phyloP scores from a whole-genome alignment of 2,888 invertebrate genomes.

The Antheraea yamamai region DNA sequence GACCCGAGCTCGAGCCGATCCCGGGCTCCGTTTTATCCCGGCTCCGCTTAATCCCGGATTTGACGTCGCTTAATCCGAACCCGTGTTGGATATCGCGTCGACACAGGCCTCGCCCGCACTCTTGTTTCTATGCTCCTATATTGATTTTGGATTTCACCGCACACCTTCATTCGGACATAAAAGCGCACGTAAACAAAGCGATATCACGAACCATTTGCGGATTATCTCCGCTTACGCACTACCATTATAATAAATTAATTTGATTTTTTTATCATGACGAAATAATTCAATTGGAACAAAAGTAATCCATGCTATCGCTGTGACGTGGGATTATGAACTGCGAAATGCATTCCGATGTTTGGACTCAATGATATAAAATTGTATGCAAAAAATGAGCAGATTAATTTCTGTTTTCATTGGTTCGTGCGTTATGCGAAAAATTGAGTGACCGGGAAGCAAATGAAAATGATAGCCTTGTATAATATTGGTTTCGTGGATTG shows the following conservation, averaged over 20 bases:
- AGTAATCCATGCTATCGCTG: slow-evolving; percentile 73
- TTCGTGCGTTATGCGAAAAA: slow-evolving; percentile 80
- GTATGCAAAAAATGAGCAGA: slow-evolving; percentile 80
- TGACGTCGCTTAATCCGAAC: slow-evolving; percentile 84
- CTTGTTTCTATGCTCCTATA: slow-evolving; percentile 62
- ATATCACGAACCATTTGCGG: slow-evolving; percentile 44
- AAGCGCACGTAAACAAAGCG: slow-evolving; percentile 55
- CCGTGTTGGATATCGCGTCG: slow-evolving; percentile 85
- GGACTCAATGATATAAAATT: slow-evolving; percentile 78
- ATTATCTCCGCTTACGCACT: slow-evolving; percentile 41
- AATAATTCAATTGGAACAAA: slow-evolving; percentile 70
- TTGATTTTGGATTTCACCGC: slow-evolving; percentile 69
- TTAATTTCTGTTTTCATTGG: slow-evolving; percentile 81
- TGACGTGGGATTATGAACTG: slow-evolving; percentile 69
- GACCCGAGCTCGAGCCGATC: slow-evolving; percentile 74
- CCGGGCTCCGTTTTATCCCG: slow-evolving; percentile 74
- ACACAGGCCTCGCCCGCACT: slow-evolving; percentile 74
- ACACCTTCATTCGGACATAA: slow-evolving; percentile 52
- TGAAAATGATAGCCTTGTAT: slow-evolving; percentile 73
- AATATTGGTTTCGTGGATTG: slow-evolving; percentile 64
- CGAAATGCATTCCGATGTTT: slow-evolving; percentile 72
- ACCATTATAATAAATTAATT: slow-evolving; percentile 47
- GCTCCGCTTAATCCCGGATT: slow-evolving; percentile 80
- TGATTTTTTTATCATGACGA: slow-evolving; percentile 59
- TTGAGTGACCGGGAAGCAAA: slow-evolving; percentile 72